phyloP scores from a whole-genome alignment of 2,113 vertebrate species.

The Myanophis thanlyinensis region DNA sequence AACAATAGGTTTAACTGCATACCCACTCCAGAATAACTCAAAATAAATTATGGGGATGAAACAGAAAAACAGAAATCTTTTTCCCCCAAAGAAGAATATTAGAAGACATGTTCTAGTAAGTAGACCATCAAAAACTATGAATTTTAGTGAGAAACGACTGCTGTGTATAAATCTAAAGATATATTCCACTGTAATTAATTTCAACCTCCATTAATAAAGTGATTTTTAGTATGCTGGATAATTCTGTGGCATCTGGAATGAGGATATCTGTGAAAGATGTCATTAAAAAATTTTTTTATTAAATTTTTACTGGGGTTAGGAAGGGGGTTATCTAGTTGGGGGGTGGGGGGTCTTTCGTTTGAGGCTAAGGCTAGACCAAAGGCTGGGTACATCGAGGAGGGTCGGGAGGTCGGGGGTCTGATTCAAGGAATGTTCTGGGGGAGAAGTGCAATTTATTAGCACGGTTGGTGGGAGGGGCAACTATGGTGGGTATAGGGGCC shows the following conservation, averaged over 20 bases:
- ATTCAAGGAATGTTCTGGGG: no score
- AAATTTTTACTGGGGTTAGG: no score
- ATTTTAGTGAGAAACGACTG: neutral
- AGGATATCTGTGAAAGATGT: neutral
- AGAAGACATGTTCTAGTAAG: neutral
- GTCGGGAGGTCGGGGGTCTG: no score
- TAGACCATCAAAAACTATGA: neutral
- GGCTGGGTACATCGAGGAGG: no score
- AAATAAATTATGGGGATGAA: neutral
- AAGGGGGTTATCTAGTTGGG: no score
- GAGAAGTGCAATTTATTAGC: no score
- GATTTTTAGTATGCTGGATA: neutral
- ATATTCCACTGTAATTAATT: neutral
- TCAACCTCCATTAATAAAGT: neutral
- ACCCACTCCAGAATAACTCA: neutral
- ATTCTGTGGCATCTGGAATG: neutral
- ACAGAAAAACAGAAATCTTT: neutral
- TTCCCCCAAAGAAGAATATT: neutral
- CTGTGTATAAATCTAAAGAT: neutral
- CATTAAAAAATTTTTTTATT: no score
- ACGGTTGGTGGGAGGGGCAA: no score
- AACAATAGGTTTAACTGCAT: neutral
- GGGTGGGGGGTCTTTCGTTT: no score
- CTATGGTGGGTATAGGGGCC: no score
- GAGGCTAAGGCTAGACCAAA: no score